Evolutionary conservation across 2,888 invertebrate genomes (phyloP).

Genomic region (Pogonocherus hispidulus): DNA sequence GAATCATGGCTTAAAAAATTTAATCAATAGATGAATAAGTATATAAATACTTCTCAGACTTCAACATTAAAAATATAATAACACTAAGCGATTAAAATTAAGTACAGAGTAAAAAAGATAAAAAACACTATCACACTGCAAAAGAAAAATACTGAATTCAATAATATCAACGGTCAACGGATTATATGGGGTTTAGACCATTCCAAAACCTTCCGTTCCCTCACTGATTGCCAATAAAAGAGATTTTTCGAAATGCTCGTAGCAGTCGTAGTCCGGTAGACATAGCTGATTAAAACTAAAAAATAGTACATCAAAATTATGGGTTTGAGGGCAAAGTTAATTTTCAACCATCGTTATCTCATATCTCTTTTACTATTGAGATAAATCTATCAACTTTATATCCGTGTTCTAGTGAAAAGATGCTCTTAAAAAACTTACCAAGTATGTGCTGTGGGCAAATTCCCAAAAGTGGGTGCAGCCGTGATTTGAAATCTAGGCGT

Average conservation of each 20-base stretch:
- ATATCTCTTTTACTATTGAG: too few relatives aligned
- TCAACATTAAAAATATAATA: slow-evolving; percentile 19
- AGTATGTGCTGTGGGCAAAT: slow-evolving; percentile 94
- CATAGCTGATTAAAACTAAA: slow-evolving; percentile 94
- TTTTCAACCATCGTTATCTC: too few relatives aligned
- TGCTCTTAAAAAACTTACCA: slow-evolving; percentile 73
- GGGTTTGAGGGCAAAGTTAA: too few relatives aligned
- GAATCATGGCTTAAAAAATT: slow-evolving; percentile 19
- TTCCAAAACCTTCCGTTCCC: slow-evolving; percentile 94
- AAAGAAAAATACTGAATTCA: slow-evolving; percentile 37
- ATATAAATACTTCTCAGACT: slow-evolving; percentile 31
- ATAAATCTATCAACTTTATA: too few relatives aligned
- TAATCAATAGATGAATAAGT: slow-evolving; percentile 9
- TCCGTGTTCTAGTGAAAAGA: too few relatives aligned
- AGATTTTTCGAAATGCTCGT: slow-evolving; percentile 93
- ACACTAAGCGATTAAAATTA: slow-evolving; percentile 16
- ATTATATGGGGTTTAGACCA: slow-evolving; percentile 70
- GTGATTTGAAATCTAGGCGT: slow-evolving; percentile 94
- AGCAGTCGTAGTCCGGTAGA: slow-evolving; percentile 93
- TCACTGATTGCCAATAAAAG: slow-evolving; percentile 93
- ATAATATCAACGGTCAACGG: slow-evolving; percentile 34
- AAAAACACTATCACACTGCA: slow-evolving; percentile 23
- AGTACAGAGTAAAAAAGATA: slow-evolving; percentile 23
- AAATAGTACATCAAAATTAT: slow-evolving; percentile 23
- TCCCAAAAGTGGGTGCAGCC: slow-evolving; percentile 90